A percentile compares a stretch with the other conserved stretches of the same genome.
phyloP scores from a whole-genome alignment of 1,140 invertebrate genomes.

The Procambarus clarkii region DNA sequence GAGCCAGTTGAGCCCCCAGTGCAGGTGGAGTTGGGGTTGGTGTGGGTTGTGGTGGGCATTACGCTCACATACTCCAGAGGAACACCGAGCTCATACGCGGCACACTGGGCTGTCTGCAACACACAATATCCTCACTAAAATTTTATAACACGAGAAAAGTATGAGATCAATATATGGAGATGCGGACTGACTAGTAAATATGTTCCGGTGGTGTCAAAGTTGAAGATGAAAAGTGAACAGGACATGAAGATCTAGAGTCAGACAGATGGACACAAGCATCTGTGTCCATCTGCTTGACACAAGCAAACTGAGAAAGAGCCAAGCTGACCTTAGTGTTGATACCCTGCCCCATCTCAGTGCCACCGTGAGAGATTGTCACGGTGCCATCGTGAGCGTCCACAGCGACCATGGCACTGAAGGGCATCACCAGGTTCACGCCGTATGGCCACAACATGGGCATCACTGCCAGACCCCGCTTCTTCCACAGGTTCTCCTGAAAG shows the following conservation, averaged over 20 bases:
- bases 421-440: constrained; percentile 71
- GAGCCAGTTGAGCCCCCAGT: constrained; percentile 43
- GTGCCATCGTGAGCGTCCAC: constrained; percentile 81
- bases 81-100: constrained; percentile 42
- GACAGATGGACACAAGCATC: no score
- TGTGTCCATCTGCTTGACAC: background rate
- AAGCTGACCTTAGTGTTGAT: constrained; percentile 80
- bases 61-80: constrained; percentile 6
- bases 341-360: constrained; percentile 84
- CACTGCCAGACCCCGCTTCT: constrained; percentile 78
- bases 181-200: no score
- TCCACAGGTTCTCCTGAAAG: constrained; percentile 77
- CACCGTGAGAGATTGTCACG: constrained; percentile 81
- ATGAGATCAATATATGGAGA: no score
- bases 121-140: background rate
- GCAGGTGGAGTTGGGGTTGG: constrained; percentile 32
- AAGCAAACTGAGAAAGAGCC: background rate
- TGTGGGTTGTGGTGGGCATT: constrained; percentile 15
- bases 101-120: constrained; percentile 45
- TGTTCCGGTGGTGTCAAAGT: no score
- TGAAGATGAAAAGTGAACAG: no score
- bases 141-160: background rate
- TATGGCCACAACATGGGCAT: constrained; percentile 75
- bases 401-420: constrained; percentile 77
- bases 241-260: no score